These are phyloP conservation scores for Hoplostethus mediterraneus DNA, from an alignment of 2,797 vertebrate species.

Conservation along the genomic window DNA sequence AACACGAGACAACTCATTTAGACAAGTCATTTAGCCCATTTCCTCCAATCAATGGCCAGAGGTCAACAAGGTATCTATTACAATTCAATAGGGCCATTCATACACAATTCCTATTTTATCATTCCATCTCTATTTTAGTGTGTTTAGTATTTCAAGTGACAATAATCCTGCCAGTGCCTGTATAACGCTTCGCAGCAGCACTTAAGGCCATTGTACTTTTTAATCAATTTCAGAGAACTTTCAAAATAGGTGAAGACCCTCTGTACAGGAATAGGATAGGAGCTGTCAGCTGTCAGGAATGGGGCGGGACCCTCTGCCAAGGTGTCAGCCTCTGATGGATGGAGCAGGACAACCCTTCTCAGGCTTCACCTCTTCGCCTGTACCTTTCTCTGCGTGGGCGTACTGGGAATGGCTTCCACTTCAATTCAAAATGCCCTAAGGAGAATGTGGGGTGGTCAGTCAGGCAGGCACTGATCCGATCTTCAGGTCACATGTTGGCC, in stretches of 20 bases:
- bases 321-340: conserved; percentile 48
- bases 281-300: conserved; percentile 8
- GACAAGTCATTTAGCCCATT: not conserved
- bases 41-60: too few species aligned
- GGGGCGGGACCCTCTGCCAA: conserved; percentile 17
- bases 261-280: not conserved
- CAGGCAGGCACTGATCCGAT: conserved; percentile 63
- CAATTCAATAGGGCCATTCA: too few species aligned
- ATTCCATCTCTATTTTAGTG: conserved; percentile 49
- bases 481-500: conserved; percentile 49
- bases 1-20: too few species aligned
- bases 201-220: conserved; percentile 40
- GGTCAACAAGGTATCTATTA: too few species aligned
- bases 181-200: conserved; percentile 59
- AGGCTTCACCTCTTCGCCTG: conserved; percentile 19
- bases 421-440: conserved; percentile 33
- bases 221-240: conserved; percentile 25
- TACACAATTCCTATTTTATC: conserved; percentile 18
- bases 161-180: conserved; percentile 61
- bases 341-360: conserved; percentile 26
- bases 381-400: conserved; percentile 30
- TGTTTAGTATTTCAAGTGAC: too few species aligned
- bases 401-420: conserved; percentile 2
- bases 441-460: conserved; percentile 45
- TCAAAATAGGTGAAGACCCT: conserved; percentile 8